Evolutionary conservation across 2,113 vertebrate genomes (phyloP), one percentile per base, ranked within the genome.

Genomic region (Pseudorhombus dupliciocellatus): DNA sequence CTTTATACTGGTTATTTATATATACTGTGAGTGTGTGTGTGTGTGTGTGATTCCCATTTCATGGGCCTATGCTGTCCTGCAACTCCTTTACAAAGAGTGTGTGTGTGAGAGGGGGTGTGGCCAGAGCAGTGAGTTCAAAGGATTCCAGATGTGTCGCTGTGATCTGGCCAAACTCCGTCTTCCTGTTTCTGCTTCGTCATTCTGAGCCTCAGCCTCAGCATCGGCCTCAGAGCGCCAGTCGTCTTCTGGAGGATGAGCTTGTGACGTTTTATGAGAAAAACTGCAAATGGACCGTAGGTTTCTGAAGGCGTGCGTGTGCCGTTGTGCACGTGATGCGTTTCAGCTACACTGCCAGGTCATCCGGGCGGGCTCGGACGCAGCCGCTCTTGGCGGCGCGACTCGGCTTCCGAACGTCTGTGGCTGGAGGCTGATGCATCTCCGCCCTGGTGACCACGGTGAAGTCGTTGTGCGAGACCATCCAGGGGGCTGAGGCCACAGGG

Each of bases 291-390:
- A 2, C 15, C 18, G 42, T 46, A 20, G 42, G 42, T 46, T 69
- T 53, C 66, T 69, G n/a, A 56, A 53, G 50, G 52, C 5, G 51
- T 64, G 70, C 60, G 48, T 40, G 52, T 26, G 7, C 5, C 24
- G 7, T 1, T 26, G 53, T 30, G 57, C 69, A 61, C 22, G 66
- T 63, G 61, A n/a, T 54, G 79, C 70, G 56, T 63, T 77, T 61
- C 75, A 87, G 81, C 91, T 96, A 98, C 92, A 98, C 93, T 0
- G 95, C 93, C 88, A 98, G 91, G 92, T 97, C 96, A 0, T 94
- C 94, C 0, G 93, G 94, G 80, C 95, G 93, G 83, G 94, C 94
- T 84, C 95, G 92, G 72, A 91, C 83, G 34, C 93, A 85, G 88
- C 93, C 92, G 6, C 91, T 86, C 91, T 91, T 95, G 84, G 92